Evolutionary conservation across 2,888 invertebrate species (phyloP), one percentile per base, ranked within the genome.

Genomic region (Andrena marginata): DNA sequence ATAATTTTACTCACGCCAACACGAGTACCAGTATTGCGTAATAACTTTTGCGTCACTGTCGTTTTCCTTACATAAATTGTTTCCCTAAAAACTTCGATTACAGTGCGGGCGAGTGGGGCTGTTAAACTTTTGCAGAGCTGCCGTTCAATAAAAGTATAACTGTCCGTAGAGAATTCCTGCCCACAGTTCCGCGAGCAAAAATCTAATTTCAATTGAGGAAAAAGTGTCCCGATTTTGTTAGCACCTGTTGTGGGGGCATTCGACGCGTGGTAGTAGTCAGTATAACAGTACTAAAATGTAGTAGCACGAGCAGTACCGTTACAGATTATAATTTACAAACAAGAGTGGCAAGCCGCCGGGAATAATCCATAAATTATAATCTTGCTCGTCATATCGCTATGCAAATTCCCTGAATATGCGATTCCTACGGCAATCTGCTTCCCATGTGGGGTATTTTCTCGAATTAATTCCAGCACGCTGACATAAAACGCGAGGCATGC

Each of bases 201-300:
- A 33, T n/a, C 42, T 42, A 42, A 42, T 16, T 42, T 42, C 42
- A 42, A 42, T 42, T 5, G 31, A 2, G 31, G 42, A 35, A 10
- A 63, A 33, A 33, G 20, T 49, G n/a, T 6, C 29, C 5, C 26
- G 31, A 23, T 65, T 49, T 20, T 49, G 4, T 20, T 6, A 10
- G 29, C 33, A 7, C 31, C 8, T 23, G 16, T 23, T 56, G 20
- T 23, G 16, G 3, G 3, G 4, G 49, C 35, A 51, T 16, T 16
- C n/a, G 3, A 49, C 10, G 60, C 60, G 26, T 65, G 73, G 35
- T 59, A 81, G 65, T 67, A 62, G 16, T 26, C 62, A 6, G 33
- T 29, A 33, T 70, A 81, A 81, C 81, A 70, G 82, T 82, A 65
- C 60, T 23, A 10, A 81, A 70, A 70, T 60, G 33, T 68, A 31